Percentiles rank a stretch among this genome's conserved stretches.
Conservation (phyloP, 2,113 vertebrate genomes). For the Hipposideros armiger region DNA sequence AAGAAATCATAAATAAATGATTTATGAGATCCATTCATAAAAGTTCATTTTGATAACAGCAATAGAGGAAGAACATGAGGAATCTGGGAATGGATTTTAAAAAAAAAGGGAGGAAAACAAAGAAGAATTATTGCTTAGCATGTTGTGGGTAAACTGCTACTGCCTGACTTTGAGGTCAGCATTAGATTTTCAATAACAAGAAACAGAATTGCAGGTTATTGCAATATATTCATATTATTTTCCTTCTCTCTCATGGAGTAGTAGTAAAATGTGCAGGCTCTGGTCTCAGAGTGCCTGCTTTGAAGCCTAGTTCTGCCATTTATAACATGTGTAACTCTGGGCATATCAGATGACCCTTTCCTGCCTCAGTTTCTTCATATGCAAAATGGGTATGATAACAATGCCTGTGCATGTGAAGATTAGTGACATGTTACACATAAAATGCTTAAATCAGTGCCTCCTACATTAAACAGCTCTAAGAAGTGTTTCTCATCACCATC, state of each 20-base stretch:
- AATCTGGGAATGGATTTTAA: not conserved
- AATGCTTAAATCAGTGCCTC: not conserved
- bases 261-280: not conserved
- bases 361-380: not conserved
- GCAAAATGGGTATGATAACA: not conserved
- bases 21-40: constrained; percentile 26
- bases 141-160: not conserved
- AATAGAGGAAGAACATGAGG: not conserved
- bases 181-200: constrained; percentile 31
- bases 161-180: not conserved
- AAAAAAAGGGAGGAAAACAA: not conserved
- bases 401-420: not conserved
- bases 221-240: not conserved
- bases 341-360: not conserved
- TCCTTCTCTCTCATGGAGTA: not conserved
- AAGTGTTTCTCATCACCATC: not conserved
- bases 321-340: not conserved
- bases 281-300: not conserved
- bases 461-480: not conserved
- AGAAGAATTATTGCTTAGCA: not conserved
- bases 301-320: not conserved
- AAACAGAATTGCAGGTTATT: not conserved
- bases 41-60: not conserved
- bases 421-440: not conserved
- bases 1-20: constrained; percentile 25